Evolutionary conservation across 2,797 vertebrate species (phyloP).

Genomic region (Morelia viridis): DNA sequence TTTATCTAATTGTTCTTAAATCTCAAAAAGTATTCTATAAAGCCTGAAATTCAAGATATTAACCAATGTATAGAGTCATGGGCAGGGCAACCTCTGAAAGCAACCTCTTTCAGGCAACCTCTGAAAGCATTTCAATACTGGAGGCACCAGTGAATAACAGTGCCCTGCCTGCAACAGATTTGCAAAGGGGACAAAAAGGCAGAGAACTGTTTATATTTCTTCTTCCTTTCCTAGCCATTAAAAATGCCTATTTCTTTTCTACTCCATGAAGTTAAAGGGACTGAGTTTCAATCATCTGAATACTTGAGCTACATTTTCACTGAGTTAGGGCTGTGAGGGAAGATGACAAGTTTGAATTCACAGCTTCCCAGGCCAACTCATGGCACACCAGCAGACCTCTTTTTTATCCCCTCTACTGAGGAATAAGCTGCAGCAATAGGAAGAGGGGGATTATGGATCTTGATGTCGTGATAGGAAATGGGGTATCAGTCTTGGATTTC

Average conservation of each 20-base stretch:
- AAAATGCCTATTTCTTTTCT: neutral
- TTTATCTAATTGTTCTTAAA: neutral
- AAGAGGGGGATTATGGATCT: neutral
- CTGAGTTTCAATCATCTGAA: neutral
- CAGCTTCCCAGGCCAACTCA: neutral
- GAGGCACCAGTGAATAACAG: neutral
- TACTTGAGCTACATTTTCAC: neutral
- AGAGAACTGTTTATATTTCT: neutral
- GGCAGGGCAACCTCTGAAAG: neutral
- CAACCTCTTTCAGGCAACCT: neutral
- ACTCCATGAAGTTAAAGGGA: neutral
- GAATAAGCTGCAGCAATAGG: neutral
- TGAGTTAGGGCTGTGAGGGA: neutral
- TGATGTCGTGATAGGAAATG: neutral
- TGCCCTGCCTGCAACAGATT: neutral
- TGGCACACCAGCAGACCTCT: neutral
- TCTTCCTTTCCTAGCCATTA: neutral
- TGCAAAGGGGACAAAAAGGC: neutral
- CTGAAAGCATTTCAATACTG: neutral
- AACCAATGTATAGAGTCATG: neutral
- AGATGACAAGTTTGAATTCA: neutral
- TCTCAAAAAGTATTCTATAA: neutral
- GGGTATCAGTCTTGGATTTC: neutral
- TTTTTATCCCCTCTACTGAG: neutral
- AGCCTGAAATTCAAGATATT: neutral